Percentiles rank a stretch among this genome's conserved stretches.
Evolutionary conservation across 2,113 vertebrate genomes (phyloP).

Genomic region (Cynocephalus volans): DNA sequence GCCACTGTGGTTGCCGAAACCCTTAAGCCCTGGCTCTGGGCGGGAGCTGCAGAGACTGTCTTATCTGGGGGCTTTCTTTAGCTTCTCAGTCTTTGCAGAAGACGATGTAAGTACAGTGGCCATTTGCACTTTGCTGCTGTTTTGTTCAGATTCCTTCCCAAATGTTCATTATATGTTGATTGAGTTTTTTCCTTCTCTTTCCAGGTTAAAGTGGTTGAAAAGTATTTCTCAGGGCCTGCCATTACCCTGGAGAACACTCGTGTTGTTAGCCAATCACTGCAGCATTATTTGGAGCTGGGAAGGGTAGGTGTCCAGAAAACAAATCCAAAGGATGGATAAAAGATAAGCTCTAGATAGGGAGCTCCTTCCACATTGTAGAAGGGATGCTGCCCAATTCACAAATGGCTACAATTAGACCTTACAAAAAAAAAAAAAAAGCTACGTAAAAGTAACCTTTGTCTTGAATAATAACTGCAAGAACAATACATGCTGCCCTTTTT

Average conservation of each 20-base stretch:
- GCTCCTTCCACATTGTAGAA: no score
- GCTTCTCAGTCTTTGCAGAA: conserved; percentile 98
- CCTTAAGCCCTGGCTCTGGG: conserved; percentile 95
- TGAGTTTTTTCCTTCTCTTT: conserved; percentile 63
- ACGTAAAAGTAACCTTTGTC: no score
- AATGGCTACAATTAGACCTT: no score
- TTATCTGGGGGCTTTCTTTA: conserved; percentile 96
- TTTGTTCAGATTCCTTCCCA: neutral
- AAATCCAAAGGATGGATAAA: neutral
- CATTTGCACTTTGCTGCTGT: neutral
- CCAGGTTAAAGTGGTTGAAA: conserved; percentile 97
- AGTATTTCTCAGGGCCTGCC: conserved; percentile 99
- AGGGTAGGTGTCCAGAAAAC: conserved; percentile 90
- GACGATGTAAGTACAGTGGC: conserved; percentile 95
- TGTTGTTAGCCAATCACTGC: conserved; percentile 97
- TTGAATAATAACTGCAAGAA: neutral
- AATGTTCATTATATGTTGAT: rapidly evolving
- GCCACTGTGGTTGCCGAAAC: conserved; percentile 96
- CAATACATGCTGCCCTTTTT: rapidly evolving
- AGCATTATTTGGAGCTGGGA: conserved; percentile 98
- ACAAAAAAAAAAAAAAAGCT: neutral
- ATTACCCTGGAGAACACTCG: conserved; percentile 99
- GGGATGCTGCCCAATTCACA: neutral
- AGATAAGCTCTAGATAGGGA: no score
- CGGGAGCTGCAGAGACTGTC: conserved; percentile 98